A percentile compares a stretch with the other conserved stretches of the same genome.
phyloP scores from a whole-genome alignment of 2,113 vertebrate genomes.

The Notiomystis cincta region DNA sequence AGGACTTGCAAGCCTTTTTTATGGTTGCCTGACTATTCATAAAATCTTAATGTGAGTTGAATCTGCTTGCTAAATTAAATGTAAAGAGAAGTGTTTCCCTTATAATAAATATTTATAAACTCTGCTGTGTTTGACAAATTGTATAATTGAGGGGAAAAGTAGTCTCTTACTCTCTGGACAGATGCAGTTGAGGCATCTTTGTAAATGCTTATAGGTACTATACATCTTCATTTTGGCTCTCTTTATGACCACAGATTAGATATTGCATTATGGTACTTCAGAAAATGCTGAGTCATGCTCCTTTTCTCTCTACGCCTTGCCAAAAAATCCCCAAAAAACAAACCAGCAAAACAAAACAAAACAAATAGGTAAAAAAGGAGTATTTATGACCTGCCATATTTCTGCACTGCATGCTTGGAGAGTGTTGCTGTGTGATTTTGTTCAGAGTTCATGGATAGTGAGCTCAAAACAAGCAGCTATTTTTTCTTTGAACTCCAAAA shows the following conservation, averaged over 20 bases:
- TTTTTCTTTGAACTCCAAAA: not conserved
- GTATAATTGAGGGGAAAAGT: not conserved
- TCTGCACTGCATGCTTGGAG: not conserved
- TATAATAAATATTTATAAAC: not conserved
- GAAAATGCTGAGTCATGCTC: not conserved
- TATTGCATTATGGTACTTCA: not conserved
- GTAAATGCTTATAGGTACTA: not conserved
- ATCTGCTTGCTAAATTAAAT: not conserved
- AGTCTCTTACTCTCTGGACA: not conserved
- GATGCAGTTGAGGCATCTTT: not conserved
- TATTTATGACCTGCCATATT: not conserved
- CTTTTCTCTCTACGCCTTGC: not conserved
- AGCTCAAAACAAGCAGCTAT: not conserved
- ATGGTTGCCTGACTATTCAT: not conserved
- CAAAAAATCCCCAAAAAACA: not conserved
- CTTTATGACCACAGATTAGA: not conserved
- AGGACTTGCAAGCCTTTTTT: not conserved
- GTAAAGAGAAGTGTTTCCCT: not conserved
- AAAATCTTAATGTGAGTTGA: not conserved
- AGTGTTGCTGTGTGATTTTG: not conserved
- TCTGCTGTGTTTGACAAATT: not conserved
- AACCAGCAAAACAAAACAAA: no score
- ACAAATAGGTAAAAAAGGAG: rapidly evolving
- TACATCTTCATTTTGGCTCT: not conserved
- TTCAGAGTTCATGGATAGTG: not conserved